Conservation (phyloP, 1,140 invertebrate genomes). For the Stegodyphus dumicola region DNA sequence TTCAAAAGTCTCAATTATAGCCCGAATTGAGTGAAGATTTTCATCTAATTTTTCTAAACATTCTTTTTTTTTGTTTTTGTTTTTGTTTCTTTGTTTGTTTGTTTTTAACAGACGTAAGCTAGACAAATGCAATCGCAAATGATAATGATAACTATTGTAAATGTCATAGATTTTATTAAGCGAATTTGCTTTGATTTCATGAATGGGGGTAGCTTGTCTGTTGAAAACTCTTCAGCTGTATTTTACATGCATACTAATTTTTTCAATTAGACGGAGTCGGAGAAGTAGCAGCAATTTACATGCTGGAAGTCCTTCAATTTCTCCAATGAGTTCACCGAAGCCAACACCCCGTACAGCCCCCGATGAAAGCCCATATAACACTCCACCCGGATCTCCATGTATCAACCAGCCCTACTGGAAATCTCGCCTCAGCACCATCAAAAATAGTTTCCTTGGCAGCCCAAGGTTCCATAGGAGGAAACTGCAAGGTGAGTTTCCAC, state of each 20-base stretch:
- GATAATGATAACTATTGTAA: too few relatives aligned
- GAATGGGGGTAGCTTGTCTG: too few relatives aligned
- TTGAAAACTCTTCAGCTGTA: too few relatives aligned
- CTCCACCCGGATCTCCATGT: slow-evolving; percentile 82
- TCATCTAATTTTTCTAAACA: too few relatives aligned
- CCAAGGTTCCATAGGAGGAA: slow-evolving; percentile 97
- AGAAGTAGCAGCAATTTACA: slow-evolving; percentile 43
- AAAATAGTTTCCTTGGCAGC: slow-evolving; percentile 98
- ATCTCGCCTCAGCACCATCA: slow-evolving; percentile 94
- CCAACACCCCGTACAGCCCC: slow-evolving; percentile 64
- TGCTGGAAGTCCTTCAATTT: slow-evolving; percentile 56
- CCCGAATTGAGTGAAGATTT: too few relatives aligned
- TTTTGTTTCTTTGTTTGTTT: too few relatives aligned
- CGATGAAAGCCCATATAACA: slow-evolving; percentile 66
- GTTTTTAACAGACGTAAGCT: too few relatives aligned
- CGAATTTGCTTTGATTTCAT: too few relatives aligned
- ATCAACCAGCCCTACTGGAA: slow-evolving; percentile 89
- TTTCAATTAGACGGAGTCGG: slow-evolving; percentile 15
- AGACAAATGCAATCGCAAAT: too few relatives aligned
- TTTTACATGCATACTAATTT: neutral
- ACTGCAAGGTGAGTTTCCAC: slow-evolving; percentile 79
- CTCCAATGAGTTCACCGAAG: slow-evolving; percentile 68
- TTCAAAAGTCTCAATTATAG: too few relatives aligned
- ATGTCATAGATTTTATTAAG: too few relatives aligned
- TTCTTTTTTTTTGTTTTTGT: too few relatives aligned